phyloP scores from a whole-genome alignment of 2,888 invertebrate species.

The Pandemis cinnamomeana region DNA sequence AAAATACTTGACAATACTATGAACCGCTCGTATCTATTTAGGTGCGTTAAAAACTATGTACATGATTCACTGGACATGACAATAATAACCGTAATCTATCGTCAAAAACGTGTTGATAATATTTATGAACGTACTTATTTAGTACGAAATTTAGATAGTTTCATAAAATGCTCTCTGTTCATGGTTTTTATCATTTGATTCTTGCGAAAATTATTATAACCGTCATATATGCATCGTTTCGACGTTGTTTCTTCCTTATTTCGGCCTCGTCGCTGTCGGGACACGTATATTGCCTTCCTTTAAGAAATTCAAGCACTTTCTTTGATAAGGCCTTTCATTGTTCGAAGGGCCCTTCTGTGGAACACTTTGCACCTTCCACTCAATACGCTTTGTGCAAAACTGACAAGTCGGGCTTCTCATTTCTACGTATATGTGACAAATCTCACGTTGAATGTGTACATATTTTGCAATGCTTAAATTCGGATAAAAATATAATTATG shows the following conservation, averaged over 20 bases:
- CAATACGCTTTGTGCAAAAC: constrained; percentile 41
- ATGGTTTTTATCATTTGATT: not conserved
- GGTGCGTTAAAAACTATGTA: not conserved
- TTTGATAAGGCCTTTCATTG: constrained; percentile 59
- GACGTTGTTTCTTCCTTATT: not conserved
- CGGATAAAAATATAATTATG: not conserved
- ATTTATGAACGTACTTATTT: not conserved
- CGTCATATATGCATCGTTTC: not conserved
- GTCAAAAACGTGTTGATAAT: not conserved
- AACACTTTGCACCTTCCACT: constrained; percentile 64
- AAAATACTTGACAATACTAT: not conserved
- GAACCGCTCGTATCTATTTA: not conserved
- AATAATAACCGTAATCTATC: constrained; percentile 1
- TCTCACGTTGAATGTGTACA: not conserved
- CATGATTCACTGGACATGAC: constrained; percentile 14
- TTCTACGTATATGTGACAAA: not conserved
- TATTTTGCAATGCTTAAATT: not conserved
- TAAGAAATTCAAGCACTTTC: constrained; percentile 51
- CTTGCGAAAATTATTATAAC: not conserved
- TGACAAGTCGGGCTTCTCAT: constrained; percentile 20
- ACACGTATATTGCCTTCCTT: constrained; percentile 44
- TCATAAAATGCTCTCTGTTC: not conserved
- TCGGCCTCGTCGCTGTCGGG: constrained; percentile 3
- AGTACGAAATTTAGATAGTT: not conserved
- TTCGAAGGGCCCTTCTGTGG: constrained; percentile 60